Base-by-base conservation (phyloP, 2,888 invertebrate species). In the Litoditis marina region DNA sequence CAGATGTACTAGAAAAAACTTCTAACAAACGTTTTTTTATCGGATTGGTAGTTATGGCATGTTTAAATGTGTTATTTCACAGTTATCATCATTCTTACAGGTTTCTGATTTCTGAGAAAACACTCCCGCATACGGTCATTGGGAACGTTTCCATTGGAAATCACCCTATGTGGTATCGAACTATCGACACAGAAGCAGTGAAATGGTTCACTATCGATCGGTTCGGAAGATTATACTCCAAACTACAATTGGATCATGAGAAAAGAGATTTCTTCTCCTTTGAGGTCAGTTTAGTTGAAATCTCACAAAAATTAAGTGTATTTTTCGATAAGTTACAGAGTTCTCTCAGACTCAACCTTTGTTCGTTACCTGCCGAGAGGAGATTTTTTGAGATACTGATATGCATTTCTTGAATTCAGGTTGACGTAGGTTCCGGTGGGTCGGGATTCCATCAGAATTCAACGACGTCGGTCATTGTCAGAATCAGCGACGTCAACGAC, bases 401-500 rank as follows among this genome's bases (percentile, higher is more conserved):
- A n/a, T n/a, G n/a, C n/a, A n/a, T n/a, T n/a, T n/a, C n/a, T n/a
- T n/a, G n/a, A n/a, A 13, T 58, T 19, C 34, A 66, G 66, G 58
- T 68, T 0, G 65, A 65, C 25, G 65, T 65, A 0, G 62, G 60
- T 0, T 50, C 56, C 16, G 57, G 34, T 16, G 55, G 57, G 42
- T 49, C 53, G 25, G 42, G 32, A 49, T 32, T 27, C 42, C 19
- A 44, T 36, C 49, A 60, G 28, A 69, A 67, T 32, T 49, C 59
- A 0, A 47, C 60, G 7, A 61, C 67, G 25, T 54, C 54, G 2
- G 59, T 70, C 13, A 49, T 44, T 16, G 57, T 73, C n/a, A 19
- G 49, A 11, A 46, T 74, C 2, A 52, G 57, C 0, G 74, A 74
- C 54, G 71, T 66, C 52, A 74, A 74, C 51, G 74, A 73, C 49